Evolutionary conservation across 2,113 vertebrate genomes (phyloP), one percentile per base, ranked within the genome.

Genomic region (Furnarius figulus): DNA sequence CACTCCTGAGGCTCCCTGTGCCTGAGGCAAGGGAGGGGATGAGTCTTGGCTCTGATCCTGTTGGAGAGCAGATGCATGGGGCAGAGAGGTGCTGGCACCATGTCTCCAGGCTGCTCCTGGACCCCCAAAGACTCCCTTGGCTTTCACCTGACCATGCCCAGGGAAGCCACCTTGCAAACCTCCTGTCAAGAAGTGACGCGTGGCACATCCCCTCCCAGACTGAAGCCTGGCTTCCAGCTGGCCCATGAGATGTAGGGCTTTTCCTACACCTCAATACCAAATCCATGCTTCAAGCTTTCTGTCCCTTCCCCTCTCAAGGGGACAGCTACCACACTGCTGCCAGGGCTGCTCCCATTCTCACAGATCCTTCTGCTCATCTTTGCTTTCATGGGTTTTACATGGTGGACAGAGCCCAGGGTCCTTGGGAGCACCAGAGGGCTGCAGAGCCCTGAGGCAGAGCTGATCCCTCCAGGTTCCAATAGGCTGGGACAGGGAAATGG

Each of bases 41-140:
- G 5, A 76, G 16, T 15, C 20, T 9, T 0, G 0, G 75, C 46
- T n/a, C 56, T 75, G 50, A 6, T 14, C 9, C 8, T 22, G 12
- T 25, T 0, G 0, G 6, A 58, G 8, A 47, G n/a, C 24, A 62
- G 30, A 8, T 46, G 13, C 6, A 5, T 30, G 21, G 75, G 83
- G 35, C 74, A 55, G 20, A 79, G 49, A 37, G 23, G n/a, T 53
- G 55, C 37, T 71, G 59, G 37, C 50, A 70, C 31, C 4, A 1
- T 61, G n/a, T 20, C n/a, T 61, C 46, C 68, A 66, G 8, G 68
- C 12, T 56, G 30, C 33, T 68, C 22, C 0, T 6, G 42, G 23
- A 2, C 4, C 9, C 17, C 6, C 8, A 12, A 1, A 58, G 42
- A 65, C 6, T 3, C 12, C 42, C 44, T 53, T 4, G 1, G n/a